Conservation (phyloP, 2,888 invertebrate genomes). For the Lobophora halterata region DNA sequence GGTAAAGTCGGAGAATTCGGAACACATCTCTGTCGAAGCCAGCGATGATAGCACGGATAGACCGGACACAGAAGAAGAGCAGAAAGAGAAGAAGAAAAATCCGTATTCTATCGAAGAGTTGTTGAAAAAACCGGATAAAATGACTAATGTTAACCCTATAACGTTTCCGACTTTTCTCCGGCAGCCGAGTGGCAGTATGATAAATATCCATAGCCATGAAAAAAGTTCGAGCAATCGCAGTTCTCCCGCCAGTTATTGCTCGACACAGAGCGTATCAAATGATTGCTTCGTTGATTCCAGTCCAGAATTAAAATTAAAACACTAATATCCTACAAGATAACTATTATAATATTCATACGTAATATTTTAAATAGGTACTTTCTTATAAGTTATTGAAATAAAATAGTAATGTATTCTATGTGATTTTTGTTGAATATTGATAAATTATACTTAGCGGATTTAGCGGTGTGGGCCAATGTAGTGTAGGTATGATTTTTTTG, state of each 20-base stretch:
- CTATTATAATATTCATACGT: too few relatives aligned
- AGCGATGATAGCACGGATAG: constrained; percentile 83
- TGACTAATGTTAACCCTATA: constrained; percentile 58
- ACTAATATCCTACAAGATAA: too few relatives aligned
- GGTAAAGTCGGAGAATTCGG: constrained; percentile 63
- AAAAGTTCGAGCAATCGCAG: constrained; percentile 64
- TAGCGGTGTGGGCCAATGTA: too few relatives aligned
- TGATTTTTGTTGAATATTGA: too few relatives aligned
- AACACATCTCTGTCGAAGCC: constrained; percentile 78
- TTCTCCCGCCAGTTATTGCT: constrained; percentile 72
- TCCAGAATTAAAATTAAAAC: constrained; percentile 68
- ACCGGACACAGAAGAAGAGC: constrained; percentile 64
- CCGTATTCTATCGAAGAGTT: constrained; percentile 94
- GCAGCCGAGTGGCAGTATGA: constrained; percentile 81
- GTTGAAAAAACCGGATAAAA: constrained; percentile 89
- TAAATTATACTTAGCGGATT: too few relatives aligned
- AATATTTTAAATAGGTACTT: too few relatives aligned
- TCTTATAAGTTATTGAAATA: too few relatives aligned
- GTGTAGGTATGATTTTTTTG: too few relatives aligned
- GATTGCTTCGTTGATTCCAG: constrained; percentile 63
- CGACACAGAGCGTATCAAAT: constrained; percentile 66
- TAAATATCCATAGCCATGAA: constrained; percentile 65
- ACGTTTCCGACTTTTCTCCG: constrained; percentile 71
- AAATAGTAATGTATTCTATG: too few relatives aligned
- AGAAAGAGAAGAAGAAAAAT: constrained; percentile 84